phyloP scores from a whole-genome alignment of 2,888 invertebrate genomes.

The Xestobium rufovillosum region DNA sequence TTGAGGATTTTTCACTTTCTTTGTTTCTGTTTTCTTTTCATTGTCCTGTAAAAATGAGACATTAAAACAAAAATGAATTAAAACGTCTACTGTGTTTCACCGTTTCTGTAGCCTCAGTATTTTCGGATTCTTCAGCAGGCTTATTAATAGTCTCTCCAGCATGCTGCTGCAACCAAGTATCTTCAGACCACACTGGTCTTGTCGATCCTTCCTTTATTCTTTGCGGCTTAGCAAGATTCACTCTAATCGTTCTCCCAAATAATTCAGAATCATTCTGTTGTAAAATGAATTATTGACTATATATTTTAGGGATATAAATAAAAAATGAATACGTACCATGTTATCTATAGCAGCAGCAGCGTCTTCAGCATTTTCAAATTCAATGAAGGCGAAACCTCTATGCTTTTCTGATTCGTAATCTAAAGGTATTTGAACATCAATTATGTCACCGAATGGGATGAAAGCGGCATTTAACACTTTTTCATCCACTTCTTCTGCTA shows the following conservation, averaged over 20 bases:
- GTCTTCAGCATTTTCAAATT: conserved; percentile 96
- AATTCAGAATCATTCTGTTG: conserved; percentile 92
- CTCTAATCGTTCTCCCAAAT: conserved; percentile 91
- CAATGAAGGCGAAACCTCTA: conserved; percentile 97
- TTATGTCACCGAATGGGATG: conserved; percentile 96
- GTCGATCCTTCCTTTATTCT: conserved; percentile 93
- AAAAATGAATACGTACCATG: conserved; percentile 60
- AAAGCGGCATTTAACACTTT: conserved; percentile 94
- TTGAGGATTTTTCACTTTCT: conserved; percentile 68
- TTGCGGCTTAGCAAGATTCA: conserved; percentile 95
- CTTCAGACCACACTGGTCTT: conserved; percentile 96
- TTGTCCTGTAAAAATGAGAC: conserved; percentile 13
- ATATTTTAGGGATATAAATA: conserved; percentile 5
- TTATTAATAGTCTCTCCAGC: conserved; percentile 79
- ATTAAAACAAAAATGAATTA: background rate
- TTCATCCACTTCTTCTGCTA: conserved; percentile 93
- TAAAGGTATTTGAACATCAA: conserved; percentile 95
- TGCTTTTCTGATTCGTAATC: conserved; percentile 98
- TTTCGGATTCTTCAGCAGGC: no score
- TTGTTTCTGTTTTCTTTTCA: conserved; percentile 27
- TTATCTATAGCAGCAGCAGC: conserved; percentile 99
- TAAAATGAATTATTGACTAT: conserved; percentile 3
- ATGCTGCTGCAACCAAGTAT: conserved; percentile 96
- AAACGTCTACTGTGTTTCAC: conserved; percentile 16
- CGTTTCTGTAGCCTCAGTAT: conserved; percentile 16